A percentile compares a stretch with the other conserved stretches of the same genome.
These are phyloP conservation scores for Ophraella communa DNA, from an alignment of 2,888 invertebrate species.

Conservation along the genomic window DNA sequence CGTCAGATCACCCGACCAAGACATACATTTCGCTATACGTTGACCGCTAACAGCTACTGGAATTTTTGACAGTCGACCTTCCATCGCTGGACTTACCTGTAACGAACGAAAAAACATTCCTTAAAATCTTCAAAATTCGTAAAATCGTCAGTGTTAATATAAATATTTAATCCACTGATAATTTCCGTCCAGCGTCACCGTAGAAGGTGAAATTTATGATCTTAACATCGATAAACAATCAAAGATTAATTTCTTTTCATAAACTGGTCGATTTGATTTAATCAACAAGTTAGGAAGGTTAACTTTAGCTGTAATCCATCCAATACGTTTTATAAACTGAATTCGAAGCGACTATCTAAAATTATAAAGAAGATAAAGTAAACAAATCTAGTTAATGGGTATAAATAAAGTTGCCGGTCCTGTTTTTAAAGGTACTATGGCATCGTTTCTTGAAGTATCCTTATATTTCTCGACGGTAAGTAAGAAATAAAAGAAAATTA, in stretches of 20 bases:
- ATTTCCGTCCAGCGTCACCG: too few relatives aligned
- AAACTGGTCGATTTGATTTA: too few relatives aligned
- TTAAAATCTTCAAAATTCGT: too few relatives aligned
- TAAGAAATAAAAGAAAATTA: background rate
- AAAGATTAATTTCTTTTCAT: too few relatives aligned
- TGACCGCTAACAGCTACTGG: conserved; percentile 67
- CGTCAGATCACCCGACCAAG: conserved; percentile 70
- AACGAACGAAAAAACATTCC: conserved; percentile 29
- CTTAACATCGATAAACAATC: too few relatives aligned
- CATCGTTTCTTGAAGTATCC: background rate
- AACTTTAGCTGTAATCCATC: too few relatives aligned
- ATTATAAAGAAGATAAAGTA: background rate
- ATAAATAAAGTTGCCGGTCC: background rate
- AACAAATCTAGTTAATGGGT: too few relatives aligned
- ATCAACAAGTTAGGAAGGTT: too few relatives aligned
- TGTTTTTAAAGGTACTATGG: background rate
- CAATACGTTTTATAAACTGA: background rate
- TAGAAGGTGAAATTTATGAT: too few relatives aligned
- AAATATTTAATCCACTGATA: too few relatives aligned
- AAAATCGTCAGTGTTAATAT: too few relatives aligned
- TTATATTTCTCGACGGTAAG: background rate
- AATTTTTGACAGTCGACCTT: conserved; percentile 67
- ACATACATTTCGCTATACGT: conserved; percentile 73
- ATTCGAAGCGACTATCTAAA: background rate
- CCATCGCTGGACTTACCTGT: conserved; percentile 57